Evolutionary conservation across 2,113 vertebrate genomes (phyloP).

Genomic region (human): GRCh38 chr7:37684501-37685000

Average conservation of each 20-base stretch:
- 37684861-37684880: not conserved
- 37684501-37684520: not conserved
- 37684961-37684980: not conserved
- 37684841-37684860: not conserved
- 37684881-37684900: not conserved
- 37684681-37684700: not conserved
- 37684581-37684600: not conserved
- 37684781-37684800: not conserved
- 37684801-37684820: not conserved
- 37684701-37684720: not conserved
- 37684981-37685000: not conserved
- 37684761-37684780: not conserved
- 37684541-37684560: not conserved
- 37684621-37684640: not conserved
- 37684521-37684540: conserved; percentile 6
- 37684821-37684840: not conserved
- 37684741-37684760: not conserved
- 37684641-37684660: not conserved
- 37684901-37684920: not conserved
- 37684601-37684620: not conserved
- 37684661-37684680: not conserved
- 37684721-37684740: not conserved
- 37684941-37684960: not conserved
- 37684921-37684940: not conserved
- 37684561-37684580: not conserved